These are phyloP conservation scores for Brachycybe producta DNA, from an alignment of 2,888 invertebrate genomes.

Conservation along the genomic window DNA sequence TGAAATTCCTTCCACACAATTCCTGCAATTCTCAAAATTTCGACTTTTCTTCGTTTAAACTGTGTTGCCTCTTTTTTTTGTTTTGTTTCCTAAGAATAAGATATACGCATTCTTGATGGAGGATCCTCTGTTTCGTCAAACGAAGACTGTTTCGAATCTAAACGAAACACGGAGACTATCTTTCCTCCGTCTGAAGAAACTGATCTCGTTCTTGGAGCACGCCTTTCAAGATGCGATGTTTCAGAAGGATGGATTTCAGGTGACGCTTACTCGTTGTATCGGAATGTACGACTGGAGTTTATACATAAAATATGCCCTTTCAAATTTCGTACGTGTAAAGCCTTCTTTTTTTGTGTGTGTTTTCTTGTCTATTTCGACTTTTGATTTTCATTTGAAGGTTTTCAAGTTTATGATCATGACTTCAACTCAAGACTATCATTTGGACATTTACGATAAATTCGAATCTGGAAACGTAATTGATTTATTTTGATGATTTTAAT, in stretches of 20 bases:
- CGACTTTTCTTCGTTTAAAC: too few relatives aligned
- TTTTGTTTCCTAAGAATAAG: slow-evolving; percentile 46
- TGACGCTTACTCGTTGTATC: slow-evolving; percentile 29
- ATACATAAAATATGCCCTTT: slow-evolving; percentile 30
- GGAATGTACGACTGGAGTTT: slow-evolving; percentile 35
- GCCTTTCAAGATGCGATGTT: slow-evolving; percentile 36
- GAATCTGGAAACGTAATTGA: too few relatives aligned
- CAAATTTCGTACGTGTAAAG: slow-evolving; percentile 27
- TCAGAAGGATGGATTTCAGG: slow-evolving; percentile 30
- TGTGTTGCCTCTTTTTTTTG: not conserved
- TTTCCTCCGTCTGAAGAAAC: slow-evolving; percentile 47
- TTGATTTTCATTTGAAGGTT: too few relatives aligned
- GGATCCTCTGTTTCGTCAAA: slow-evolving; percentile 63
- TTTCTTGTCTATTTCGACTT: too few relatives aligned
- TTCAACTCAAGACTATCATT: too few relatives aligned
- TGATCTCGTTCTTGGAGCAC: slow-evolving; percentile 45
- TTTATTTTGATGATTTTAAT: too few relatives aligned
- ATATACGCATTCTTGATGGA: slow-evolving; percentile 63
- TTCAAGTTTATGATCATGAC: too few relatives aligned
- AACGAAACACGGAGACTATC: slow-evolving; percentile 52
- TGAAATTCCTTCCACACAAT: too few relatives aligned
- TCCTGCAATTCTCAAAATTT: too few relatives aligned
- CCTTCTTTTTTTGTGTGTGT: too few relatives aligned
- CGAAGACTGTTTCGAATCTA: slow-evolving; percentile 45
- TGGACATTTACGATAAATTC: too few relatives aligned